phyloP scores from a whole-genome alignment of 2,113 vertebrate species.

The Petroica traversi region DNA sequence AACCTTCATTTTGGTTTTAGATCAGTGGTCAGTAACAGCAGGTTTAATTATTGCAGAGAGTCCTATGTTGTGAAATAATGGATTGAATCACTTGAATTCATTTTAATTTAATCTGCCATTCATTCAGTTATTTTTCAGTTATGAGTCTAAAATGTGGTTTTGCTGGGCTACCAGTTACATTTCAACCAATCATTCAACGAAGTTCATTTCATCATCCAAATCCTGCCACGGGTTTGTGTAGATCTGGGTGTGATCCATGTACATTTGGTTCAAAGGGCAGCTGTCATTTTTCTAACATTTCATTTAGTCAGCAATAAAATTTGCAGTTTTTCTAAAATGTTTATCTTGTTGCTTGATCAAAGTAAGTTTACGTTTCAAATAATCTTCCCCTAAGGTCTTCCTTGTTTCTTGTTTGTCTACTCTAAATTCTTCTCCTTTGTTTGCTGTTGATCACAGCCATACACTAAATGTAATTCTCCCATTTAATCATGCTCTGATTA shows the following conservation, averaged over 20 bases:
- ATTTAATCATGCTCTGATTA: neutral
- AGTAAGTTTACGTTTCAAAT: neutral
- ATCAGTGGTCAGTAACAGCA: neutral
- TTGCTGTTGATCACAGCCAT: neutral
- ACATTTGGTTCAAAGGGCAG: neutral
- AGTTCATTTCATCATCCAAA: neutral
- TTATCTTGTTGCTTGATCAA: neutral
- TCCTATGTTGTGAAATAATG: neutral
- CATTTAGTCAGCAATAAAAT: neutral
- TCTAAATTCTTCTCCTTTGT: neutral
- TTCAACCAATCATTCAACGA: neutral
- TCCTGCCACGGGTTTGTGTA: fast-evolving
- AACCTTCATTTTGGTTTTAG: neutral
- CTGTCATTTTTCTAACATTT: neutral
- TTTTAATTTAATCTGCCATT: neutral
- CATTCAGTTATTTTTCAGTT: neutral
- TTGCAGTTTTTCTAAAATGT: neutral
- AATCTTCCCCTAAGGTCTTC: neutral
- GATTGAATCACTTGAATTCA: neutral
- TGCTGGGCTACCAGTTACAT: neutral
- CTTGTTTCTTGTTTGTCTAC: fast-evolving
- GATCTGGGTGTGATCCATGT: neutral
- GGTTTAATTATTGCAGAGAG: neutral
- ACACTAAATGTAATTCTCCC: neutral
- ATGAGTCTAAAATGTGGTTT: neutral